phyloP scores from a whole-genome alignment of 2,113 vertebrate genomes.

The Tinamus guttatus region DNA sequence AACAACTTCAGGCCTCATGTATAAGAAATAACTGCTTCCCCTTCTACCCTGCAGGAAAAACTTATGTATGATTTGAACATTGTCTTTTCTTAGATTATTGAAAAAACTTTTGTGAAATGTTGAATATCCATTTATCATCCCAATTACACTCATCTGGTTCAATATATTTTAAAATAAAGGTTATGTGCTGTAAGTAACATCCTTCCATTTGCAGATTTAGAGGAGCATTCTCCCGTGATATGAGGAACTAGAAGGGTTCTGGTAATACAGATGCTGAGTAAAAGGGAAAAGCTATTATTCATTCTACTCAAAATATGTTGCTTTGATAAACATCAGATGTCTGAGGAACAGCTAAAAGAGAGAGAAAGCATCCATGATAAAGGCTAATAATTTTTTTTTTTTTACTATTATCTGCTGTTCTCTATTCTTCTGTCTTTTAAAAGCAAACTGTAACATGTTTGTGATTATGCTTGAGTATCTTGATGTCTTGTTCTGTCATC shows the following conservation, averaged over 20 bases:
- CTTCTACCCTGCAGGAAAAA: not conserved
- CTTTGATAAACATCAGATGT: not conserved
- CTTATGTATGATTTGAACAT: rapidly evolving
- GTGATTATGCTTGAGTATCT: not conserved
- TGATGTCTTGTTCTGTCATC: not conserved
- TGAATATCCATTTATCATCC: not conserved
- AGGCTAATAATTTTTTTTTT: no score
- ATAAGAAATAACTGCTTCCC: not conserved
- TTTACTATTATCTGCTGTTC: not conserved
- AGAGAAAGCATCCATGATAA: not conserved
- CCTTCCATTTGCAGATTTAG: not conserved
- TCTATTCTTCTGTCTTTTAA: not conserved
- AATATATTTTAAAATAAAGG: not conserved
- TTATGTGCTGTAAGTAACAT: not conserved
- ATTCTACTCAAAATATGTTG: not conserved
- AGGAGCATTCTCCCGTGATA: not conserved
- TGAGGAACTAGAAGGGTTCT: not conserved
- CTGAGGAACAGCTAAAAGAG: not conserved
- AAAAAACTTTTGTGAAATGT: not conserved
- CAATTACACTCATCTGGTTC: not conserved
- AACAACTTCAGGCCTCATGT: not conserved
- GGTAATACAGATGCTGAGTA: not conserved
- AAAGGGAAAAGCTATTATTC: not conserved
- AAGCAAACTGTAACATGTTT: not conserved
- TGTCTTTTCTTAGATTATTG: not conserved